Evolutionary conservation across 2,888 invertebrate species (phyloP).

Genomic region (Agrypnus murinus): DNA sequence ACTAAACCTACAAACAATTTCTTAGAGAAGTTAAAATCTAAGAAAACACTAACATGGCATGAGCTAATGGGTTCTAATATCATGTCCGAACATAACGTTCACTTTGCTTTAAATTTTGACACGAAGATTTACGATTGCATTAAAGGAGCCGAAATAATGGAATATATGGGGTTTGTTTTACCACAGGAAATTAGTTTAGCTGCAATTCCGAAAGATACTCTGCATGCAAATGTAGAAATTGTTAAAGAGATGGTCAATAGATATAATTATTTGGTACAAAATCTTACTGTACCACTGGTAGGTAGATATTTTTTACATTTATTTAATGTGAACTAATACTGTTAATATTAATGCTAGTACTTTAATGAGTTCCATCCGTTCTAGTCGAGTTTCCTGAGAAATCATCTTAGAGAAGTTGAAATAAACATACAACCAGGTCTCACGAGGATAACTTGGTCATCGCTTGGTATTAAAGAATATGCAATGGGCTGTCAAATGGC

Average conservation of each 20-base stretch:
- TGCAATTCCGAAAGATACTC: constrained; percentile 77
- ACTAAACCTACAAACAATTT: constrained; percentile 56
- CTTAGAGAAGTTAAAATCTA: constrained; percentile 63
- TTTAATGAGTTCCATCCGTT: too few species aligned
- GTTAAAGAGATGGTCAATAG: constrained; percentile 75
- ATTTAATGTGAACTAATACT: too few species aligned
- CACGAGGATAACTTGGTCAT: constrained; percentile 89
- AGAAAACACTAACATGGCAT: constrained; percentile 76
- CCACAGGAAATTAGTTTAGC: constrained; percentile 74
- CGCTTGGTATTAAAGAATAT: constrained; percentile 86
- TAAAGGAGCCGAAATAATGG: constrained; percentile 84
- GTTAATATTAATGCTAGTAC: too few species aligned
- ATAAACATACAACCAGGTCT: constrained; percentile 86
- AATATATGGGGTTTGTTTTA: constrained; percentile 78
- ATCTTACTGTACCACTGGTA: constrained; percentile 76
- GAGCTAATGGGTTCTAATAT: constrained; percentile 81
- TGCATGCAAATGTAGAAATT: constrained; percentile 79
- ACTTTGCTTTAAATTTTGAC: constrained; percentile 81
- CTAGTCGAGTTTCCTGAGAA: constrained; percentile 80
- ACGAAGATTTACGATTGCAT: constrained; percentile 79
- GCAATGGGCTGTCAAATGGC: constrained; percentile 74
- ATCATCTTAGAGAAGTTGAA: constrained; percentile 82
- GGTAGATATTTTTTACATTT: too few species aligned
- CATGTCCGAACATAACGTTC: constrained; percentile 79
- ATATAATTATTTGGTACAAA: constrained; percentile 79